Conservation (phyloP, 1,140 invertebrate species). For the Chironomus tepperi region DNA sequence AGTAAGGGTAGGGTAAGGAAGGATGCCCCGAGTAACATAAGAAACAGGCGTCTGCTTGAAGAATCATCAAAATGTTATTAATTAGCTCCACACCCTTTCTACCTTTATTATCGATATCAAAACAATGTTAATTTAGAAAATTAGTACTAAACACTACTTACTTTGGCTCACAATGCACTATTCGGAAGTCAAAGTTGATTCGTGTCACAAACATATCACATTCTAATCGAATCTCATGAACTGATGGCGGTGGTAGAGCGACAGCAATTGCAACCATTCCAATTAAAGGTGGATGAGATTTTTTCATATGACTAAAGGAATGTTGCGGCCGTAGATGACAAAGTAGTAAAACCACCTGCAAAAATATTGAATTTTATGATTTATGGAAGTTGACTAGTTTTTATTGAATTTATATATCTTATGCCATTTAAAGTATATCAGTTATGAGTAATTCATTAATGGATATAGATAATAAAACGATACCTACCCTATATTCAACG, state of each 20-base stretch:
- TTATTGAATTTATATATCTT: background rate
- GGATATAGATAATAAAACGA: no score
- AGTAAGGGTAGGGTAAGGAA: no score
- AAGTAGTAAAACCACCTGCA: slow-evolving; percentile 83
- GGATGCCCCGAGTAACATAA: no score
- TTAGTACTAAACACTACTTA: no score
- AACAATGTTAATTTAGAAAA: no score
- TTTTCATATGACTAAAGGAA: slow-evolving; percentile 79
- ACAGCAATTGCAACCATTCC: slow-evolving; percentile 93
- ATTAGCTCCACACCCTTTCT: no score
- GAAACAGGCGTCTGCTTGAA: no score
- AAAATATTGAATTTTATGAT: slow-evolving; percentile 26
- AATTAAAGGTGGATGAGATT: slow-evolving; percentile 71
- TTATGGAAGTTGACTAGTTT: slow-evolving; percentile 26
- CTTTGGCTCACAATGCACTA: slow-evolving; percentile 95
- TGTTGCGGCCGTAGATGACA: slow-evolving; percentile 85
- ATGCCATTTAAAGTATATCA: background rate
- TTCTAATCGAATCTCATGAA: slow-evolving; percentile 92
- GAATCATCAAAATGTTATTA: no score
- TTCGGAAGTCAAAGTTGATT: slow-evolving; percentile 90
- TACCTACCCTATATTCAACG: no score
- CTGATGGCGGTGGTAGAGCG: slow-evolving; percentile 87
- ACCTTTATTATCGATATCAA: no score
- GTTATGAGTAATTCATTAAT: background rate
- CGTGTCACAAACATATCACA: slow-evolving; percentile 95